These are phyloP conservation scores for Metacarcinus magister DNA, from an alignment of 2,888 invertebrate species.

Conservation along the genomic window DNA sequence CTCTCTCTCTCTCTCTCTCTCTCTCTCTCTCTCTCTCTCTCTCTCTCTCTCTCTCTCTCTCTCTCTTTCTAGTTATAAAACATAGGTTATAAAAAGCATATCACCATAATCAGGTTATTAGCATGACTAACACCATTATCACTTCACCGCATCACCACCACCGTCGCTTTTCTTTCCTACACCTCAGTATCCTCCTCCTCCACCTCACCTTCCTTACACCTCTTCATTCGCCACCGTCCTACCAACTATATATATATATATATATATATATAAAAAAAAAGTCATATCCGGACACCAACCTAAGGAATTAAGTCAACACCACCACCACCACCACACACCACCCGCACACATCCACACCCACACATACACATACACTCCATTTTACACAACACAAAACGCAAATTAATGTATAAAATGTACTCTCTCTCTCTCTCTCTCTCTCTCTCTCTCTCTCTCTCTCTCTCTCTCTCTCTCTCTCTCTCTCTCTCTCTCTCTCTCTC, in stretches of 20 bases:
- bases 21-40: no score
- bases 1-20: constrained; percentile 53
- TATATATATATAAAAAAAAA: no score
- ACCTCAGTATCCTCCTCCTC: not conserved
- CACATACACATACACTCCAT: no score
- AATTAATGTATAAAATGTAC: not conserved
- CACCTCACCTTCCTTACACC: no score
- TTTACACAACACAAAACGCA: not conserved
- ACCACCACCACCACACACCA: not conserved
- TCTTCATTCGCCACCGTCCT: not conserved
- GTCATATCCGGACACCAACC: not conserved
- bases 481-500: constrained; percentile 7
- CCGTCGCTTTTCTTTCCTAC: not conserved
- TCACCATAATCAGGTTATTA: not conserved
- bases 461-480: not conserved
- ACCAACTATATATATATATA: not conserved
- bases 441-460: constrained; percentile 27
- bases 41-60: no score
- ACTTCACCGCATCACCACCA: not conserved
- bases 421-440: not conserved
- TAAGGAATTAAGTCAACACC: not conserved
- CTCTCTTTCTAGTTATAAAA: not conserved
- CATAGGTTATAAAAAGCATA: not conserved
- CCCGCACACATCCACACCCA: not conserved
- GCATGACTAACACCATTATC: not conserved